phyloP scores from a whole-genome alignment of 2,888 invertebrate genomes.

The Hymenopus coronatus region DNA sequence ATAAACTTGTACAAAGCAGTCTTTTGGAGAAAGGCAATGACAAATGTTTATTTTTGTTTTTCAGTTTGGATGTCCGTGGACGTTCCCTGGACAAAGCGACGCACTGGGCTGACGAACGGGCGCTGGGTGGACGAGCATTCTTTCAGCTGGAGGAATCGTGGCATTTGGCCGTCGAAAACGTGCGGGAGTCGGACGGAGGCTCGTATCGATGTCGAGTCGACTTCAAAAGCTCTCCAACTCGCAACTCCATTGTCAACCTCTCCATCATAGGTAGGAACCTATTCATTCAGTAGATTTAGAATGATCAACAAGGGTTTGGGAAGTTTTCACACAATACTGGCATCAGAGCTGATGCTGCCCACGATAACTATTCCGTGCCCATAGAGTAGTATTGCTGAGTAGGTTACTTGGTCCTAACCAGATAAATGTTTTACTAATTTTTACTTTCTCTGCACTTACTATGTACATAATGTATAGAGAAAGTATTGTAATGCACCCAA shows the following conservation, averaged over 20 bases:
- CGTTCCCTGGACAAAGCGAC: constrained; percentile 40
- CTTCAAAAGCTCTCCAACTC: constrained; percentile 46
- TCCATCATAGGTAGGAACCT: constrained; percentile 45
- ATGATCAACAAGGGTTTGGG: too few relatives aligned
- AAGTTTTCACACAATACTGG: too few relatives aligned
- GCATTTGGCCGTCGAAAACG: constrained; percentile 41
- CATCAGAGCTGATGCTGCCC: too few relatives aligned
- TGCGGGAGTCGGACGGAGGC: constrained; percentile 44
- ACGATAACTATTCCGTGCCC: too few relatives aligned
- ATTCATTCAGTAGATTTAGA: background rate
- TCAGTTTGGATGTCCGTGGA: constrained; percentile 42
- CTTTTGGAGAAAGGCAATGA: too few relatives aligned
- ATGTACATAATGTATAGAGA: too few relatives aligned
- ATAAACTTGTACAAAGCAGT: too few relatives aligned
- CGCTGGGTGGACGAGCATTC: constrained; percentile 42
- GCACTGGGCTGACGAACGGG: constrained; percentile 44
- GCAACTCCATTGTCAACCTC: constrained; percentile 46
- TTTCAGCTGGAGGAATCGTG: constrained; percentile 37
- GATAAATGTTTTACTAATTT: too few relatives aligned
- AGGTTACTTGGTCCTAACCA: too few relatives aligned
- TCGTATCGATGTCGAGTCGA: constrained; percentile 48
- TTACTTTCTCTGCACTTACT: too few relatives aligned
- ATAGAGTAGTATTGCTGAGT: too few relatives aligned
- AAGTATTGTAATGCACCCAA: too few relatives aligned
- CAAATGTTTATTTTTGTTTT: background rate